Base-by-base conservation (phyloP, 2,888 invertebrate species). In the Agonopterix heracliana region DNA sequence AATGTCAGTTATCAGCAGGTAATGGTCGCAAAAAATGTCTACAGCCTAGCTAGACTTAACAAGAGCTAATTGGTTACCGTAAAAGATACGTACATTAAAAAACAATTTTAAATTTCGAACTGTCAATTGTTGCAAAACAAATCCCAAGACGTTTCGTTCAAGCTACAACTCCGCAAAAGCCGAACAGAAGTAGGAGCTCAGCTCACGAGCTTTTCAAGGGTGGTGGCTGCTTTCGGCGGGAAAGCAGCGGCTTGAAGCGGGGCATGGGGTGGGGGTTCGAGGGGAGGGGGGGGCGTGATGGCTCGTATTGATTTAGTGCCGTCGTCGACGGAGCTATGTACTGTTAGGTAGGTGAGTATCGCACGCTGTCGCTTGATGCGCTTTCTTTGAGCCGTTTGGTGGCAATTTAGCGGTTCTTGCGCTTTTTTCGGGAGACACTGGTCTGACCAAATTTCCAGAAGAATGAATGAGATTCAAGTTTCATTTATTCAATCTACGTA, bases 281-380 rank as follows among this genome's bases (percentile, higher is more conserved):
- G 44, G 65, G 64, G 60, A 68, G 67, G 58, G 71, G 73, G 74
- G 78, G 80, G 81, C 71, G 82, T 86, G 89, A 89, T 87, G 89
- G 87, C 82, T 83, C 85, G 89, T 89, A 89, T 89, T 89, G 89
- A 89, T 89, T 89, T 89, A 89, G 88, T 89, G 89, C 89, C 89
- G 87, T 88, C 88, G 88, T 87, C 88, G 88, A 81, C 84, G 83
- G 68, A 76, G 84, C 85, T 85, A 85, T 84, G 84, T 86, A 84
- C 79, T 78, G 74, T 68, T 81, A 79, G 77, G 71, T 81, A 81
- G 79, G 78, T 74, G 74, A 73, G 74, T 80, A 81, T 76, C 74
- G 78, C 68, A 63, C 68, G 68, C 68, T 78, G 80, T 81, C 83
- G 85, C 83, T 85, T 83, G 79, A 86, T 85, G 86, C 87, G 88